Conservation (phyloP, 2,888 invertebrate genomes). For the Hirtodrosophila duncani region DNA sequence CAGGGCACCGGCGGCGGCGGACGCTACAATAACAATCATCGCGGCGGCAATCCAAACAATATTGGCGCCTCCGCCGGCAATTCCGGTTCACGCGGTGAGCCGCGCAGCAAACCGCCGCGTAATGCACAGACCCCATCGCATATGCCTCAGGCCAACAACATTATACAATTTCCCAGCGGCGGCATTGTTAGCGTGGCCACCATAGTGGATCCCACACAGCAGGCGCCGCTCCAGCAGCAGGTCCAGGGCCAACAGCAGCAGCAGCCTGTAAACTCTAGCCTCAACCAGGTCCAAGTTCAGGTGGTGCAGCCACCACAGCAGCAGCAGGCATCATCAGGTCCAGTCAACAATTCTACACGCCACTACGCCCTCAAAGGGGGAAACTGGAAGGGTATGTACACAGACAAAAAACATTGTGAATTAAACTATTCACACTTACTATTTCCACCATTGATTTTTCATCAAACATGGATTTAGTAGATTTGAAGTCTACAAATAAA, state of each 20-base stretch:
- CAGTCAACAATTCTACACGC: conserved; percentile 41
- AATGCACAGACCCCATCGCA: conserved; percentile 57
- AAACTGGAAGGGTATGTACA: conserved; percentile 60
- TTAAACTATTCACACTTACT: too few species aligned
- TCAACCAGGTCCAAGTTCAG: conserved; percentile 9
- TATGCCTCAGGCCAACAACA: conserved; percentile 55
- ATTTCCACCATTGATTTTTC: too few species aligned
- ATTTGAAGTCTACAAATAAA: too few species aligned
- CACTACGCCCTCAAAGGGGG: conserved; percentile 65
- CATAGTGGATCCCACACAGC: conserved; percentile 67
- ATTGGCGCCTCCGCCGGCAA: conserved; percentile 52
- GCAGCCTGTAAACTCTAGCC: conserved; percentile 8
- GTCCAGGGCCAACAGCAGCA: conserved; percentile 45
- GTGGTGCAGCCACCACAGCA: conserved; percentile 20
- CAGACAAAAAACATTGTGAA: too few species aligned
- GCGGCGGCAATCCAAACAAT: conserved; percentile 71
- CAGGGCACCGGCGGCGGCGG: conserved; percentile 62
- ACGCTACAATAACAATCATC: conserved; percentile 73
- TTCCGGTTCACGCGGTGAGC: conserved; percentile 60
- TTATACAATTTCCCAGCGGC: too few species aligned
- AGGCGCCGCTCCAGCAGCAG: conserved; percentile 60
- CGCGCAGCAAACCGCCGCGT: conserved; percentile 74
- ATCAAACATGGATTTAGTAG: too few species aligned
- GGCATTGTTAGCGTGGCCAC: conserved; percentile 58
- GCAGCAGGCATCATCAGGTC: conserved; percentile 18